Evolutionary conservation across 2,797 vertebrate species (phyloP), one percentile per base, ranked within the genome.

Genomic region (Acipenser ruthenus): DNA sequence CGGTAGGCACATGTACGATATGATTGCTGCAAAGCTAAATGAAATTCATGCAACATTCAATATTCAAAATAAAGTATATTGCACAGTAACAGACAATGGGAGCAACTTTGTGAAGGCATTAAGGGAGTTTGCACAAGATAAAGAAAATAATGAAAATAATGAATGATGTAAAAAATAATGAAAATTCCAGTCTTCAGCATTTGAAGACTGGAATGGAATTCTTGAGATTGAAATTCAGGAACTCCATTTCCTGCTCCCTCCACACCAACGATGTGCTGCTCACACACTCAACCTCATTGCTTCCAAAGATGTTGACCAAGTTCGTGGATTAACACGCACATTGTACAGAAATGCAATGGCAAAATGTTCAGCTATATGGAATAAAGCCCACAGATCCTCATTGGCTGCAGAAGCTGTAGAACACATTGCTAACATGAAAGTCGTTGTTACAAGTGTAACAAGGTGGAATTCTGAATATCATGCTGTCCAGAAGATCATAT

Each of bases 381-480:
- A 69, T 74, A 87, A 87, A n/a, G 82, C 82, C 67, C 82, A 87
- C 67, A 82, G 79, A 6, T 82, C 85, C 10, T 48, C 66, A 50
- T 11, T 85, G 0, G 81, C 81, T 0, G 76, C 84, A 77, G 80
- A 80, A 0, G 74, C 76, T 0, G 78, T 84, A 0, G 86, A 89
- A 67, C 84, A 83, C 65, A 83, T 89, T 1, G 80, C 81, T 0
- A 87, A 84, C 73, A 88, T 87, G 82, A 72, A 80, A 0, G 71
- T 85, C 0, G 71, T 80, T 0, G 83, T 85, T n/a, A 84, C 83
- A 0, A 66, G 73, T 0, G 78, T 82, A 10, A 81, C 81, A 6
- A 83, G 85, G 63, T 90, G 87, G 88, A 86, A 83, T 3, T 78
- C 83, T 67, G 87, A 90, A 71, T 89, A 83, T 76, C 80, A 81